Conservation (phyloP, 2,113 vertebrate species). For the Colius striatus region DNA sequence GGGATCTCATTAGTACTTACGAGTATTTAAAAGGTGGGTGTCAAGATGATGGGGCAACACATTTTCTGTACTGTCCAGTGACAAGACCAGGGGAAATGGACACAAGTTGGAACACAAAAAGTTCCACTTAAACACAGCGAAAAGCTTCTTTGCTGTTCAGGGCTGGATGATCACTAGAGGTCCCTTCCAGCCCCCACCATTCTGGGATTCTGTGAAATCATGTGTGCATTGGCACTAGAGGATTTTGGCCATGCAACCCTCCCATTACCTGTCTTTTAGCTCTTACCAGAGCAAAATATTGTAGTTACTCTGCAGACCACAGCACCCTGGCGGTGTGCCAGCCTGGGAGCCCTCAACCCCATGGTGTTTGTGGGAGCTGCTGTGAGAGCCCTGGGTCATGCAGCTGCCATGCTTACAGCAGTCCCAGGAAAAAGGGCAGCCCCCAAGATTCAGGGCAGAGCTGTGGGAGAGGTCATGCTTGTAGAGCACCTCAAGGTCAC, state of each 20-base stretch:
- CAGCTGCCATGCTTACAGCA: not conserved
- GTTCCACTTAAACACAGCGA: no score
- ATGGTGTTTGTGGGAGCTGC: not conserved
- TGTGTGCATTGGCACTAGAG: not conserved
- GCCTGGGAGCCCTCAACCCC: not conserved
- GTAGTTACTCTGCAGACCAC: not conserved
- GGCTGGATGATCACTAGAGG: no score
- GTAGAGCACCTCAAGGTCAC: not conserved
- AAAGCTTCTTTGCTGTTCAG: no score
- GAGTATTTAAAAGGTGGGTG: no score
- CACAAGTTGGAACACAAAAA: no score
- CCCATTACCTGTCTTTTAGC: not conserved
- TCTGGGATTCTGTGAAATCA: no score
- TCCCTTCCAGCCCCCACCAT: no score
- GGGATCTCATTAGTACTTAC: no score
- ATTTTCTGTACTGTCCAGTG: no score
- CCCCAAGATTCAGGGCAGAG: not conserved
- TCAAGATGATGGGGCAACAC: no score
- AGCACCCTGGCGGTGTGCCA: not conserved
- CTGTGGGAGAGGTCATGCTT: rapidly evolving
- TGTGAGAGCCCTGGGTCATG: not conserved
- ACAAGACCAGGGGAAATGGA: no score
- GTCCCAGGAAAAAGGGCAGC: not conserved
- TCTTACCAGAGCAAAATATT: not conserved
- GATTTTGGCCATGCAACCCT: not conserved